These are phyloP conservation scores for Bovichtus variegatus DNA, from an alignment of 2,797 vertebrate species.

Conservation along the genomic window DNA sequence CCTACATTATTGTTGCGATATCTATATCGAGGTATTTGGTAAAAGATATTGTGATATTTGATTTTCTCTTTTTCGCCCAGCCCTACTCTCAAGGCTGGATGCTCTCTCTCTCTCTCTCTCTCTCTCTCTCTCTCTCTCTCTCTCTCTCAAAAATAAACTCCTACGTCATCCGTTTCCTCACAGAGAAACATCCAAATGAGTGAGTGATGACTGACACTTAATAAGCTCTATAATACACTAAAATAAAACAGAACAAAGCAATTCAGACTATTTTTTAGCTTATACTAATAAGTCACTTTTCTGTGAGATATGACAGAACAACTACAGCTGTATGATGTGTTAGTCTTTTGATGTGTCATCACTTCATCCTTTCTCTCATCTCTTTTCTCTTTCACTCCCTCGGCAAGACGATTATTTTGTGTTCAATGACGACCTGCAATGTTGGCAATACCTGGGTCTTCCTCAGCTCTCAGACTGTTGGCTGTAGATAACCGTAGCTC, in stretches of 20 bases:
- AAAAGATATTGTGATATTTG: too few relatives aligned
- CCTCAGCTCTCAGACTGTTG: conserved; percentile 30
- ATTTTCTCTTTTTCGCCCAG: too few relatives aligned
- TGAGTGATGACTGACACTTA: conserved; percentile 2
- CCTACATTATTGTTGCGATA: too few relatives aligned
- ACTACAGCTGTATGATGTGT: too few relatives aligned
- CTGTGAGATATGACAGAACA: too few relatives aligned
- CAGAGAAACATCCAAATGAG: conserved; percentile 23
- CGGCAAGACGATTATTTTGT: neutral
- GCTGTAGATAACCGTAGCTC: conserved; percentile 7
- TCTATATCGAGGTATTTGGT: too few relatives aligned
- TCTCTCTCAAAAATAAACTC: conserved; percentile 9
- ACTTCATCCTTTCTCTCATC: too few relatives aligned
- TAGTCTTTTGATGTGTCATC: too few relatives aligned
- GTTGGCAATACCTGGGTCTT: conserved; percentile 30
- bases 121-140: neutral
- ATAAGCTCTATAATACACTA: conserved; percentile 45
- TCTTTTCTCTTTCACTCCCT: conserved; percentile 12
- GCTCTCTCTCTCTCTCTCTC: conserved; percentile 12
- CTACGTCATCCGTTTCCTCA: neutral
- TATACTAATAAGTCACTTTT: too few relatives aligned
- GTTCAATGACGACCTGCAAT: conserved; percentile 16
- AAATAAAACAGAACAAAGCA: too few relatives aligned
- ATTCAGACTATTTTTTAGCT: too few relatives aligned
- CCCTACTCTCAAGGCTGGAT: neutral